Conservation (phyloP, 2,888 invertebrate species). For the Arrhopalites spinosus region DNA sequence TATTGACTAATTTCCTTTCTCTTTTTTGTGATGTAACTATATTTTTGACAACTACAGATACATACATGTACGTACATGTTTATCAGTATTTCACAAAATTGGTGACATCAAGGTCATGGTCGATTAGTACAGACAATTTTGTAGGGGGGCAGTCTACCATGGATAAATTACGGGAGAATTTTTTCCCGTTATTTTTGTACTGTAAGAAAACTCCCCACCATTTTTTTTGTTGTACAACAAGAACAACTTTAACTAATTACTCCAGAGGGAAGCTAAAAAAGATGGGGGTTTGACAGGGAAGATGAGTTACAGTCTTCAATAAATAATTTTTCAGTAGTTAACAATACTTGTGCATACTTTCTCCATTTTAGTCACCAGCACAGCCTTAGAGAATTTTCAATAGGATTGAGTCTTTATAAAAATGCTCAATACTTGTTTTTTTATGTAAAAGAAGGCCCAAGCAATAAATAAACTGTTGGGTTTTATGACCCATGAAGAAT, state of each 20-base stretch:
- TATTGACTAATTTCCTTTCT: too few species aligned
- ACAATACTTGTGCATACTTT: background rate
- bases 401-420: background rate
- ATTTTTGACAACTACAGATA: too few species aligned
- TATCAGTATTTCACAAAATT: too few species aligned
- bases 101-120: too few species aligned
- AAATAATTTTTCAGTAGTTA: slow-evolving; percentile 5
- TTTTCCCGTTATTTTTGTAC: too few species aligned
- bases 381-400: background rate
- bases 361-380: background rate
- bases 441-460: background rate
- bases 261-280: too few species aligned
- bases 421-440: background rate
- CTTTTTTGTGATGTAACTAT: too few species aligned
- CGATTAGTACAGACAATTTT: background rate
- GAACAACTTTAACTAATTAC: background rate
- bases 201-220: too few species aligned
- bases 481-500: slow-evolving; percentile 22
- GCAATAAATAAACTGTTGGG: slow-evolving; percentile 17
- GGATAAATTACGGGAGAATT: slow-evolving; percentile 3
- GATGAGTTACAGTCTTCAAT: slow-evolving; percentile 1
- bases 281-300: background rate
- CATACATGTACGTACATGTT: too few species aligned
- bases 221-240: background rate
- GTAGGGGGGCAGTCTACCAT: background rate